Conservation (phyloP, 2,797 vertebrate genomes). For the Syndactyla subalaris region DNA sequence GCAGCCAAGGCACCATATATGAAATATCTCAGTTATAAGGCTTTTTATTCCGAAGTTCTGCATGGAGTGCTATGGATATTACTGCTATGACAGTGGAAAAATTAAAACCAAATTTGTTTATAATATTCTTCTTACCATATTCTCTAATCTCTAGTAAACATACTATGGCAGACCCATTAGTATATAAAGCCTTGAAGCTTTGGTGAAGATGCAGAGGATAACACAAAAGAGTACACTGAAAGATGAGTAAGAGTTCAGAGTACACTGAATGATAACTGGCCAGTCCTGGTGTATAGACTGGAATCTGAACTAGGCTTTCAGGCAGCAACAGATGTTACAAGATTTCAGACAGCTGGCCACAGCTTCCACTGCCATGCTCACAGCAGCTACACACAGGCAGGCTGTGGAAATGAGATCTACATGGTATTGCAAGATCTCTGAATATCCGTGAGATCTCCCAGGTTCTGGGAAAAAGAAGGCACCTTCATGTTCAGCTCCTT, state of each 20-base stretch:
- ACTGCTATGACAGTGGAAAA: neutral
- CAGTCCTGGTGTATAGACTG: neutral
- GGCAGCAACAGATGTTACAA: constrained; percentile 3
- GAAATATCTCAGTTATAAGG: neutral
- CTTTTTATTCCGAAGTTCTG: neutral
- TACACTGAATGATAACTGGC: neutral
- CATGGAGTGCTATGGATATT: neutral
- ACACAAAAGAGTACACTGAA: neutral
- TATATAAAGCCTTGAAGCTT: neutral
- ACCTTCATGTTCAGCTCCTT: neutral
- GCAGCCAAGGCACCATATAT: neutral
- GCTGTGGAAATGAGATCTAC: neutral
- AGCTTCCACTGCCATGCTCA: neutral
- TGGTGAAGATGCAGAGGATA: neutral
- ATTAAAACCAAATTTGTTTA: neutral
- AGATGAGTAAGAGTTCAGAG: neutral
- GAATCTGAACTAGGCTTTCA: neutral
- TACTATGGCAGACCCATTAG: neutral
- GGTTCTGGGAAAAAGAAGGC: neutral
- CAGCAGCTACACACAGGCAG: neutral
- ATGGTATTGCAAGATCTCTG: neutral
- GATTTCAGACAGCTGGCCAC: constrained; percentile 12
- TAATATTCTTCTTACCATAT: neutral
- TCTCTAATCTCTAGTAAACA: neutral
- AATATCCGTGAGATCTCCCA: neutral